Base-by-base conservation (phyloP, 2,888 invertebrate genomes). In the Plebejus melissa region DNA sequence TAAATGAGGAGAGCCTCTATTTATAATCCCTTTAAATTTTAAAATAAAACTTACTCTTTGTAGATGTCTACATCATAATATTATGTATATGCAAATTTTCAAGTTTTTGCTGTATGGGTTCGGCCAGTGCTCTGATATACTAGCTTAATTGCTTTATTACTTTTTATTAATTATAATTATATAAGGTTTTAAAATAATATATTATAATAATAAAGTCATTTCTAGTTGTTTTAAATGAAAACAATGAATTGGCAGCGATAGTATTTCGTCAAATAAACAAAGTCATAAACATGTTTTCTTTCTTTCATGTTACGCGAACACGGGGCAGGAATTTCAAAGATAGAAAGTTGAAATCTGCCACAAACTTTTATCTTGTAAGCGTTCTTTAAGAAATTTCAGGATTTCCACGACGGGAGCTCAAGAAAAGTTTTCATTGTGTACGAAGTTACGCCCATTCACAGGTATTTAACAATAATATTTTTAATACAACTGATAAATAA, bases 281-380 rank as follows among this genome's bases (percentile, higher is more conserved):
- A 65, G 65, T 32, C 65, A 65, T 65, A 36, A 65, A 65, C 65
- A 36, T 65, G 65, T 65, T 65, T 65, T 65, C 32, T 65, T 65
- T 32, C 60, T 65, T 65, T 65, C 41, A 71, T 46, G 22, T 71
- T 71, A 22, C 41, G 9, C 28, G 65, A 65, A 16, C 32, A 13
- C 65, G 32, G 58, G 16, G 11, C 54, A 54, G 13, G 16, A 65
- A 65, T 65, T 65, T 32, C 41, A 70, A 46, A 71, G 41, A 41
- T 46, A 41, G 38, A 70, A 71, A 46, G 71, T 71, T 71, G 28
- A 46, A 46, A 71, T 71, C 71, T 71, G 71, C 46, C 71, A 41
- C 22, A 46, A 71, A 71, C 71, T 71, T 71, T 41, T 71, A 71
- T 71, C 71, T 46, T 22, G 41, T 71, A 71, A 71, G 28, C 71